Evolutionary conservation across 2,113 vertebrate species (phyloP), one percentile per base, ranked within the genome.

Genomic region (Centropus bengalensis): DNA sequence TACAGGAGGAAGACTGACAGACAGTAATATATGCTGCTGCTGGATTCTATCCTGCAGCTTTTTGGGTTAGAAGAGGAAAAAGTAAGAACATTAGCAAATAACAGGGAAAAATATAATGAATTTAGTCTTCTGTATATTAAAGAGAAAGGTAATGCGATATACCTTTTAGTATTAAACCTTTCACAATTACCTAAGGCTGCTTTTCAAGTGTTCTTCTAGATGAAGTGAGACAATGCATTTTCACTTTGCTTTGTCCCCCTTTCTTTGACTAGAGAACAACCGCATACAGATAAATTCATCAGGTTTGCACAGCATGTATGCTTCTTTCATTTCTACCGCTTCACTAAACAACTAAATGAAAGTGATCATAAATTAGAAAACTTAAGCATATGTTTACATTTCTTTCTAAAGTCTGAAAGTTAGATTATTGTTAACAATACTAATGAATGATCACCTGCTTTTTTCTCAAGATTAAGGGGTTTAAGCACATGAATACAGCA

Each of bases 321-420:
- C 18, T 91, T 83, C 6, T 74, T 68, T 93, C 7, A 36, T 67
- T 91, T 68, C 64, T 74, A 67, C 30, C 5, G 23, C 14, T 24
- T 89, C 62, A 80, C 56, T 93, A 81, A 97, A 54, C 70, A 95
- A 90, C 27, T 66, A 58, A 90, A 68, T 55, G 19, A 94, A 96
- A 89, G 45, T 68, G 8, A 79, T 62, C 78, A 88, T 88, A 88
- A 54, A 93, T 69, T 80, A 84, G 18, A 96, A 95, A 95, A 83
- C 76, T 93, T 68, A 28, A 45, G 28, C 40, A 27, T 67, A 68
- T 1, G 44, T 91, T 70, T 55, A 14, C 19, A 45, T 59, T 89
- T 83, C 2, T 58, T 81, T 75, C 10, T 32, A 58, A 71, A 80
- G 58, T 62, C 7, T 49, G 20, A 23, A 30, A 68, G n/a, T 52